A percentile compares a stretch with the other conserved stretches of the same genome.
Conservation (phyloP, 2,797 vertebrate genomes). For the Nyctalus aviator region DNA sequence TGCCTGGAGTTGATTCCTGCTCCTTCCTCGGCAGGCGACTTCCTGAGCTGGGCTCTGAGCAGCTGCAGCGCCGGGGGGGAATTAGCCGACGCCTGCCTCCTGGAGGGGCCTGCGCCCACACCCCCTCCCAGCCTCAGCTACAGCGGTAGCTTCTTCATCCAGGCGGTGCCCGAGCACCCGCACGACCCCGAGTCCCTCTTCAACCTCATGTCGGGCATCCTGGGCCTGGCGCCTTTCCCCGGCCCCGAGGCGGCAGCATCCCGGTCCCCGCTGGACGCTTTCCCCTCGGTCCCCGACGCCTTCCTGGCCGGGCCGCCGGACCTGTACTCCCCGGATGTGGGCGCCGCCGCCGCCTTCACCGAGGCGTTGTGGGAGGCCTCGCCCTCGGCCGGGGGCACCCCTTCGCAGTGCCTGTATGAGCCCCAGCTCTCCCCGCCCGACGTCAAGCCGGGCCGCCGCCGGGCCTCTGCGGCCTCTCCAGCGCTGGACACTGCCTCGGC, state of each 20-base stretch:
- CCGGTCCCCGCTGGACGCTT: slow-evolving; percentile 88
- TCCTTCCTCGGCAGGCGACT: slow-evolving; percentile 84
- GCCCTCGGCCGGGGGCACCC: slow-evolving; percentile 86
- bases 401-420: slow-evolving; percentile 87
- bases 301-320: slow-evolving; percentile 87
- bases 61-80: slow-evolving; percentile 83
- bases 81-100: slow-evolving; percentile 84
- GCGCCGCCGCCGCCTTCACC: slow-evolving; percentile 88
- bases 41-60: slow-evolving; percentile 84
- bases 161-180: slow-evolving; percentile 94
- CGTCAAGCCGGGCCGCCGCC: slow-evolving; percentile 82
- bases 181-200: slow-evolving; percentile 98
- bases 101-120: slow-evolving; percentile 82
- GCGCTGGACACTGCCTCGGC: slow-evolving; percentile 90
- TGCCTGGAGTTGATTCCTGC: slow-evolving; percentile 60
- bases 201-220: slow-evolving; percentile 98
- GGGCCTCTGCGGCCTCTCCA: slow-evolving; percentile 89
- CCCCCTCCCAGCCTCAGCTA: slow-evolving; percentile 94
- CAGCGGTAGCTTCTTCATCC: slow-evolving; percentile 98
- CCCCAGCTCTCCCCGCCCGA: slow-evolving; percentile 88
- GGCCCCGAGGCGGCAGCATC: slow-evolving; percentile 89
- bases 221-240: slow-evolving; percentile 95
- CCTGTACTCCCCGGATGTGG: slow-evolving; percentile 90
- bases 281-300: slow-evolving; percentile 85
- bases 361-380: slow-evolving; percentile 88